These are phyloP conservation scores for Belgica antarctica DNA, from an alignment of 2,888 invertebrate species.

Conservation along the genomic window DNA sequence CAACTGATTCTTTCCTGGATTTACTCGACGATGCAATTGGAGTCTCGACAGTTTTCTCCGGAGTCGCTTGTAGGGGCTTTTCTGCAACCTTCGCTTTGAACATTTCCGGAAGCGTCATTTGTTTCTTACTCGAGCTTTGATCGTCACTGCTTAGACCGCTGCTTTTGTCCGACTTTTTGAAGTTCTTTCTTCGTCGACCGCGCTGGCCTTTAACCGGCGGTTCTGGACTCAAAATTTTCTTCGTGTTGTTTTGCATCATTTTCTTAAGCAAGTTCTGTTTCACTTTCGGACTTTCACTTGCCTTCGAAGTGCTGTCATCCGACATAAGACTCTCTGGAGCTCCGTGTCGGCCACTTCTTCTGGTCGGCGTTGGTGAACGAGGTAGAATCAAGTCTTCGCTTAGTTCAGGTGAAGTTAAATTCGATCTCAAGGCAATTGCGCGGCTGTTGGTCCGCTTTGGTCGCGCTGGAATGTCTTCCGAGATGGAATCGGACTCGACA, in stretches of 20 bases:
- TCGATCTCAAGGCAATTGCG: neutral
- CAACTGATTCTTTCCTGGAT: neutral
- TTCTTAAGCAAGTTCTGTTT: conserved; percentile 19
- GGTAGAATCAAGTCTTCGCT: neutral
- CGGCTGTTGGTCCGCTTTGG: conserved; percentile 5
- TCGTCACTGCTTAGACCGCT: conserved; percentile 45
- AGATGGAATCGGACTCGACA: conserved; percentile 51
- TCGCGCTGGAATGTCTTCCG: conserved; percentile 46
- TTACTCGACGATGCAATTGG: conserved; percentile 45
- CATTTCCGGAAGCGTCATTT: conserved; percentile 54
- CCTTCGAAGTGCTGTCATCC: conserved; percentile 35
- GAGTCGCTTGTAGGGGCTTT: conserved; percentile 50
- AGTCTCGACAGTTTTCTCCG: conserved; percentile 45
- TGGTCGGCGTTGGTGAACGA: conserved; percentile 31
- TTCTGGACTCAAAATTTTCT: neutral
- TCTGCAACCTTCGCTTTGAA: conserved; percentile 47
- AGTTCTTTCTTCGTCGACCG: neutral
- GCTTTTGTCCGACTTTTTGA: conserved; percentile 2
- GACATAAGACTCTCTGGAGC: neutral
- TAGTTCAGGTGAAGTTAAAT: neutral
- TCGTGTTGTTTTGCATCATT: conserved; percentile 20
- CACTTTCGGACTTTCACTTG: conserved; percentile 43
- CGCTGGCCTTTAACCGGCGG: neutral
- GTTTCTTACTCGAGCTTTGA: conserved; percentile 48
- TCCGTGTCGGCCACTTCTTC: conserved; percentile 46